Conservation (phyloP, 2,888 invertebrate species). For the Drosophila cognata region DNA sequence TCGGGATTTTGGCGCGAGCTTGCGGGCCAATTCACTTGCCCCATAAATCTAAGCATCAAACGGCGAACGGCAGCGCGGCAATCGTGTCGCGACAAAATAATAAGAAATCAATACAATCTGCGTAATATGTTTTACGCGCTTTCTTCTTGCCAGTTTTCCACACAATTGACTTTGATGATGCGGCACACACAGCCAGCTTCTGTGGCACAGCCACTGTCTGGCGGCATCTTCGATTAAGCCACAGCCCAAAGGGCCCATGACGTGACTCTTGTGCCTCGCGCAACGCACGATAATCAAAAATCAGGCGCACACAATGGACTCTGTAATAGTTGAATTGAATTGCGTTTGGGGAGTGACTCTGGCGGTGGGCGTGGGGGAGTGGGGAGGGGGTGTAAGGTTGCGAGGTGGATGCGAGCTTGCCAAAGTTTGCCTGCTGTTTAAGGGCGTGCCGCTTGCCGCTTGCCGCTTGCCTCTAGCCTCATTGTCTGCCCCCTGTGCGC, state of each 20-base stretch:
- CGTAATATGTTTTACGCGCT: constrained; percentile 78
- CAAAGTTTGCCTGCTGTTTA: constrained; percentile 40
- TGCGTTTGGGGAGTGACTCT: constrained; percentile 57
- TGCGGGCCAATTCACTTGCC: constrained; percentile 36
- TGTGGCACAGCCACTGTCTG: constrained; percentile 11
- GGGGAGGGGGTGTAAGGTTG: not conserved
- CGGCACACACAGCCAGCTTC: constrained; percentile 26
- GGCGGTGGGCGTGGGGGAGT: not conserved
- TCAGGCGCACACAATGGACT: constrained; percentile 72
- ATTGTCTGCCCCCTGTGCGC: constrained; percentile 30
- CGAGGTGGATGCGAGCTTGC: not conserved
- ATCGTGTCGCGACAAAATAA: constrained; percentile 65
- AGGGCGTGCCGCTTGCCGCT: constrained; percentile 37
- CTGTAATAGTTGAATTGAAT: constrained; percentile 78
- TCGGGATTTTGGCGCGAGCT: not conserved
- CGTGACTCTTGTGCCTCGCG: constrained; percentile 65
- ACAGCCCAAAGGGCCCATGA: constrained; percentile 65
- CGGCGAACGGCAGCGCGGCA: constrained; percentile 15
- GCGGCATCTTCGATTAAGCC: constrained; percentile 71
- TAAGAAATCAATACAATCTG: constrained; percentile 79
- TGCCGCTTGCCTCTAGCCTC: constrained; percentile 21
- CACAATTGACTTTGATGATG: constrained; percentile 84
- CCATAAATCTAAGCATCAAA: constrained; percentile 61
- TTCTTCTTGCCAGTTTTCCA: constrained; percentile 76
- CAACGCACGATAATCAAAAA: constrained; percentile 69